These are phyloP conservation scores for Synanthedon myopaeformis DNA, from an alignment of 2,888 invertebrate genomes.

Conservation along the genomic window DNA sequence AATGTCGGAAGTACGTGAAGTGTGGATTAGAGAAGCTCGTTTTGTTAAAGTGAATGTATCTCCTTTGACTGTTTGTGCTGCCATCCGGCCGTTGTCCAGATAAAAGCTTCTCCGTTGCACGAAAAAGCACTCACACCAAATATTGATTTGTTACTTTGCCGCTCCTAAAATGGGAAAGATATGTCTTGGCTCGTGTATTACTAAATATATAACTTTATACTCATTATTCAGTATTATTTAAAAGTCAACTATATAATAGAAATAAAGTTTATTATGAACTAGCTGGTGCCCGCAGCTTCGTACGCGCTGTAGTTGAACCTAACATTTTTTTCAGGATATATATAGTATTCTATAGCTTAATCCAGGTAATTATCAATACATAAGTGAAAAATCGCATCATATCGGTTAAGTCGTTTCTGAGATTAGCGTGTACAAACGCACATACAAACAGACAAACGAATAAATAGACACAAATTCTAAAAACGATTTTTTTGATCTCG, in stretches of 20 bases:
- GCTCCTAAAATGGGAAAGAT: slow-evolving; percentile 57
- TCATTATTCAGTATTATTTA: not conserved
- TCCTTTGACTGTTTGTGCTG: slow-evolving; percentile 58
- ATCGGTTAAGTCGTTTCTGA: too few species aligned
- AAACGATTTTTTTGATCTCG: too few species aligned
- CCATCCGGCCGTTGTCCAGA: slow-evolving; percentile 66
- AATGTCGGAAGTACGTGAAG: slow-evolving; percentile 4
- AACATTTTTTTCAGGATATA: too few species aligned
- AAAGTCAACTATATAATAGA: not conserved
- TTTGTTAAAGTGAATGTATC: slow-evolving; percentile 59
- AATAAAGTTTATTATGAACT: not conserved
- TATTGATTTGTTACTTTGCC: slow-evolving; percentile 68
- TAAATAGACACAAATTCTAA: too few species aligned
- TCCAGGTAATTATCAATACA: too few species aligned
- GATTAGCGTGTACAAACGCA: too few species aligned
- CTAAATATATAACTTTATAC: not conserved
- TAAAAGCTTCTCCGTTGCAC: slow-evolving; percentile 70
- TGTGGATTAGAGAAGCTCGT: slow-evolving; percentile 29
- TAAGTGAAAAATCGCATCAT: too few species aligned
- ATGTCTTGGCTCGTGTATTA: slow-evolving; percentile 44
- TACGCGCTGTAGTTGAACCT: too few species aligned
- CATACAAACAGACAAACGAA: too few species aligned
- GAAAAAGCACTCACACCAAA: slow-evolving; percentile 70
- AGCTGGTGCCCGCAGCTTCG: not conserved
- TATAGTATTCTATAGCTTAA: too few species aligned